Evolutionary conservation across 2,113 vertebrate genomes (phyloP).

Genomic region (Phalacrocorax carbo): DNA sequence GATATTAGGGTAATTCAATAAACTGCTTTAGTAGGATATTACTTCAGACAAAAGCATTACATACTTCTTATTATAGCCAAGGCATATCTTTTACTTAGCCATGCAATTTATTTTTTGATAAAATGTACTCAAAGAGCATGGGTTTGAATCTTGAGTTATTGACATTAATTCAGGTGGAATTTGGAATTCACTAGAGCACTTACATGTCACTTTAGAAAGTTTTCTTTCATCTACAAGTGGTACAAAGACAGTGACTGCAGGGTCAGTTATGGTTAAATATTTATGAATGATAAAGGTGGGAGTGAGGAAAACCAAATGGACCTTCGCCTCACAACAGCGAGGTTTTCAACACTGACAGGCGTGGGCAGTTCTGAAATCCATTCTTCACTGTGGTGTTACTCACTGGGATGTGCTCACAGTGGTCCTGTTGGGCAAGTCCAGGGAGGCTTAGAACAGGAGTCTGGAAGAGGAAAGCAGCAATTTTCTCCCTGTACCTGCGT

Average conservation of each 20-base stretch:
- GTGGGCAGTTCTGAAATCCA: not conserved
- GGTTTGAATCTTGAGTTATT: not conserved
- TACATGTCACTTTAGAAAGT: not conserved
- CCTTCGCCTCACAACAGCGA: not conserved
- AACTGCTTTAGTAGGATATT: not conserved
- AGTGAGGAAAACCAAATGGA: not conserved
- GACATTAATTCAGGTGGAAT: not conserved
- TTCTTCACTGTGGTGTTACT: not conserved
- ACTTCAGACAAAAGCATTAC: not conserved
- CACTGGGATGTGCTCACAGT: not conserved
- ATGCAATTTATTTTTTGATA: not conserved
- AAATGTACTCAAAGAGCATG: not conserved
- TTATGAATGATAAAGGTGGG: not conserved
- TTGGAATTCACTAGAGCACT: not conserved
- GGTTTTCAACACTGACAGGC: not conserved
- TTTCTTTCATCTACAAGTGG: not conserved
- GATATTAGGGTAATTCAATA: conserved; percentile 72
- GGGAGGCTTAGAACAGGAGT: not conserved
- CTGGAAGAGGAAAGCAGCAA: not conserved
- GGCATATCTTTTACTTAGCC: not conserved
- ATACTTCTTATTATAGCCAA: not conserved
- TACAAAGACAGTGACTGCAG: not conserved
- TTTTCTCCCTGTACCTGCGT: not conserved
- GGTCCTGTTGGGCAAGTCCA: not conserved
- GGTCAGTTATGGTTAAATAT: not conserved